Conservation (phyloP, 1,140 invertebrate genomes). For the Caenorhabditis briggsae region DNA sequence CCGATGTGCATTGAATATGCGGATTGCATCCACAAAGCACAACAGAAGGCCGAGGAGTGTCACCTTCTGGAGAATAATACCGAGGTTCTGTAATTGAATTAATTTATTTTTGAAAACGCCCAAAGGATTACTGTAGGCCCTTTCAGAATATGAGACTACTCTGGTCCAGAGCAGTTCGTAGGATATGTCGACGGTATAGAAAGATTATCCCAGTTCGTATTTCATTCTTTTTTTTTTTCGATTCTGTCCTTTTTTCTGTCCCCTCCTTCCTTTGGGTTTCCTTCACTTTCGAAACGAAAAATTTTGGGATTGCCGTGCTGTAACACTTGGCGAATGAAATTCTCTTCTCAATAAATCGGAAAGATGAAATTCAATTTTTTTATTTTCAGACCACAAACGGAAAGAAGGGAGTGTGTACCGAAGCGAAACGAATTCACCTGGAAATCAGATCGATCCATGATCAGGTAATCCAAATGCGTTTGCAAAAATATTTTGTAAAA, state of each 20-base stretch:
- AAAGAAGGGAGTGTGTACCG: constrained; percentile 57
- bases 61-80: constrained; percentile 40
- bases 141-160: constrained; percentile 53
- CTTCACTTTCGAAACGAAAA: neutral
- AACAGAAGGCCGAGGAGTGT: constrained; percentile 56
- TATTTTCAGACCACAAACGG: constrained; percentile 42
- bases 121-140: neutral
- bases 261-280: constrained; percentile 6
- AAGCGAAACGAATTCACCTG: constrained; percentile 56
- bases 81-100: constrained; percentile 45
- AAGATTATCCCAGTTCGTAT: neutral
- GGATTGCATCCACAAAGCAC: constrained; percentile 57
- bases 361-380: neutral
- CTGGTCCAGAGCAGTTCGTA: constrained; percentile 46
- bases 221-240: neutral
- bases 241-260: neutral
- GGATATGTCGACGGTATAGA: constrained; percentile 15
- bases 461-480: neutral
- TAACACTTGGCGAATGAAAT: constrained; percentile 43
- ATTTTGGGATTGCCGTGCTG: constrained; percentile 24
- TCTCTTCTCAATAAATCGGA: neutral
- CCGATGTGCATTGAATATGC: constrained; percentile 59
- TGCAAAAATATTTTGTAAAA: neutral
- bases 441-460: constrained; percentile 53
- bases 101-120: neutral